These are phyloP conservation scores for Sanderia malayensis DNA, from an alignment of 30 jellyfish, hydroid and myxozoan species.

Conservation along the genomic window DNA sequence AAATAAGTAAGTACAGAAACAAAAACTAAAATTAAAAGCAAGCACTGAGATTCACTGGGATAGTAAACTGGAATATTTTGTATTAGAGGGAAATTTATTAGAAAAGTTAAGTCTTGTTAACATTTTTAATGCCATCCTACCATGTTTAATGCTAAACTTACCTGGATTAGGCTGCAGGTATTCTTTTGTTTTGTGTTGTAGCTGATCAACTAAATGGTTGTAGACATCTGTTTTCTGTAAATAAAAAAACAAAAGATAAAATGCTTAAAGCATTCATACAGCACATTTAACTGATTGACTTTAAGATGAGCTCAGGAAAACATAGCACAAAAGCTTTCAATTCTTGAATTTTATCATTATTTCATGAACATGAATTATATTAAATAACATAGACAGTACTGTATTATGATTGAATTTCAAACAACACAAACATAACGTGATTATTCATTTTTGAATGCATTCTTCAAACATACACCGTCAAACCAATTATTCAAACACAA, in stretches of 20 bases:
- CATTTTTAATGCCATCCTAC: no score
- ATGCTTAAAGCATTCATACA: no score
- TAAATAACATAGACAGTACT: not conserved
- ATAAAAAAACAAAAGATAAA: no score
- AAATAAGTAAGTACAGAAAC: not conserved
- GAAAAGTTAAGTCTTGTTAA: not conserved
- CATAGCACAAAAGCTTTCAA: not conserved
- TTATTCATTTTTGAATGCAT: no score
- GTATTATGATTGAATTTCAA: not conserved
- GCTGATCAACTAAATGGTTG: constrained; percentile 65
- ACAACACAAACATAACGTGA: no score
- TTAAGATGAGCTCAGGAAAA: no score
- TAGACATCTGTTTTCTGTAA: constrained; percentile 78
- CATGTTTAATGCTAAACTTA: constrained; percentile 3
- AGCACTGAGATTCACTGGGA: not conserved
- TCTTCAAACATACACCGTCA: no score
- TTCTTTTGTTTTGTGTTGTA: constrained; percentile 72
- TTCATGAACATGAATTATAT: no score
- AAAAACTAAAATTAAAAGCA: not conserved
- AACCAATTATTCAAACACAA: no score
- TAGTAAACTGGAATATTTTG: not conserved
- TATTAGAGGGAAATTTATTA: not conserved
- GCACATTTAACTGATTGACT: no score
- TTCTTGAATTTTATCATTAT: no score
- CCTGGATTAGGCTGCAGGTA: constrained; percentile 98